phyloP scores from a whole-genome alignment of 2,797 vertebrate species.

The Hippocampus kuda region DNA sequence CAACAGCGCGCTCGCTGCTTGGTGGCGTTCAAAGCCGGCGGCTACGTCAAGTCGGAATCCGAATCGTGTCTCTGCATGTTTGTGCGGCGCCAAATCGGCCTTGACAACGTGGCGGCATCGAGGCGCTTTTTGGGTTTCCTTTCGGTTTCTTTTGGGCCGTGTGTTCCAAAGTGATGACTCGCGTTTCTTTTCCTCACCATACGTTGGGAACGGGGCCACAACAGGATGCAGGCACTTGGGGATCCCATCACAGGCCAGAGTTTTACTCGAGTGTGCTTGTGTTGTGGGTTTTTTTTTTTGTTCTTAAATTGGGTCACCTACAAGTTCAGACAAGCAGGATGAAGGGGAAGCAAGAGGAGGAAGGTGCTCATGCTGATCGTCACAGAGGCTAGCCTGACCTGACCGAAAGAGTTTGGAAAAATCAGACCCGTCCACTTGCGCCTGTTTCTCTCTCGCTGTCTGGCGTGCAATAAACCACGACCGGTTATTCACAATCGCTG shows the following conservation, averaged over 20 bases:
- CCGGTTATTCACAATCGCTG: too few relatives aligned
- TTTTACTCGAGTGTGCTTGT: background rate
- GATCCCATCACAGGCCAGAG: background rate
- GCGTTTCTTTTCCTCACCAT: conserved; percentile 14
- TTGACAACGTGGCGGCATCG: conserved; percentile 17
- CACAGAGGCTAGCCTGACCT: conserved; percentile 12
- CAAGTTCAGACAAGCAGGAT: conserved; percentile 25
- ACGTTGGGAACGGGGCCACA: conserved; percentile 24
- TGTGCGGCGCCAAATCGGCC: background rate
- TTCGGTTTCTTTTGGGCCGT: conserved; percentile 19
- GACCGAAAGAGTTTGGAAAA: background rate
- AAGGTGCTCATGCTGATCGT: conserved; percentile 21
- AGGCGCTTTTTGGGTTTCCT: conserved; percentile 15
- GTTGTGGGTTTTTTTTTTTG: background rate
- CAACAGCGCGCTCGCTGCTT: background rate
- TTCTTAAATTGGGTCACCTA: background rate
- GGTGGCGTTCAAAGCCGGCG: conserved; percentile 2
- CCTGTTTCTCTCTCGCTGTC: background rate
- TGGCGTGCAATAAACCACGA: too few relatives aligned
- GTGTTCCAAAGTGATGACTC: conserved; percentile 17
- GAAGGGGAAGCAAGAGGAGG: conserved; percentile 12
- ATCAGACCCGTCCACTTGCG: background rate
- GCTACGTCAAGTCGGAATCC: background rate
- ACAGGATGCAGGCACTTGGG: conserved; percentile 8
- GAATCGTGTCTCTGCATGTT: conserved; percentile 8